Base-by-base conservation (phyloP, 1,140 invertebrate species). In the Brachionus rotundiformis region DNA sequence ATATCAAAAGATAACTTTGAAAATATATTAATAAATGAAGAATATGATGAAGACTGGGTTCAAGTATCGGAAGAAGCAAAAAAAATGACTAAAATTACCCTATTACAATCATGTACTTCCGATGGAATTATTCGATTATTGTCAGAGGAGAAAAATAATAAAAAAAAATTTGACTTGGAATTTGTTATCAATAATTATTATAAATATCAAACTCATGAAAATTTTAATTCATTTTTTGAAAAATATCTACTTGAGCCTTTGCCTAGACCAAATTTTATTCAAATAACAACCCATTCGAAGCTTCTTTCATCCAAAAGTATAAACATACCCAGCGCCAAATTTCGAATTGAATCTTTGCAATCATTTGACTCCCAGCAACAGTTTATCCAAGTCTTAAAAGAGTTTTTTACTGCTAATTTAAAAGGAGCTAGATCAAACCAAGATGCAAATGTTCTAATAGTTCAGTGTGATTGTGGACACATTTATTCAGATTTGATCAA, bases 391-490 rank as follows among this genome's bases (percentile, higher is more conserved):
- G 59, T 49, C n/a, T 84, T 36, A 36, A 76, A 82, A 84, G 19
- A 77, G n/a, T 83, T 71, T 54, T 76, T 47, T 54, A 23, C 33
- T 4, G 6, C 6, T 49, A 82, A 33, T 68, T n/a, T 68, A 33
- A 33, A 68, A 19, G 3, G 6, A 68, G 3, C 7, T 10, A 25
- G 3, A 63, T 44, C 8, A 82, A 82, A 10, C 59, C 81, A n/a
- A 81, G 41, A 77, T 8, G 77, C 80, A 27, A 83, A 81, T 27
- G 63, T 87, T 16, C 65, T 87, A 49, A 82, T 87, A 23, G 73
- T 87, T 31, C 86, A 86, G 63, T 86, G 86, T 84, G 86, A 86
- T 23, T 84, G 84, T 82, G 86, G 85, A 11, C 84, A 86, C 49
- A 59, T 83, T 11, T 84, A 86, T 79, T 76, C 82, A 25, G 84